These are phyloP conservation scores for Aethina tumida DNA, from an alignment of 1,140 invertebrate species.

Conservation along the genomic window DNA sequence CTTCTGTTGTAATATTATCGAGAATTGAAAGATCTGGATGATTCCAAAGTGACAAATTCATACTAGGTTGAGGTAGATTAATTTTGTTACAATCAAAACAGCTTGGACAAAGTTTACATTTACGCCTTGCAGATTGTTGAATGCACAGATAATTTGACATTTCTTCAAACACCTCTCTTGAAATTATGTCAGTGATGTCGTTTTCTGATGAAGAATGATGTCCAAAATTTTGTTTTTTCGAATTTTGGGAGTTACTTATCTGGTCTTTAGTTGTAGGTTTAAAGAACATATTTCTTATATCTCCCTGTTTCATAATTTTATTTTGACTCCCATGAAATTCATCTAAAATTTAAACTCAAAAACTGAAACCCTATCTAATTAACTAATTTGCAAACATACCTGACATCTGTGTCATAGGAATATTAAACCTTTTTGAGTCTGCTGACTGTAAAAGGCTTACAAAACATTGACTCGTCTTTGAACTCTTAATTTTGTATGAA, in stretches of 20 bases:
- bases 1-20: slow-evolving; percentile 13
- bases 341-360: slow-evolving; percentile 2
- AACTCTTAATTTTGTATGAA: slow-evolving; percentile 35
- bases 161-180: slow-evolving; percentile 13
- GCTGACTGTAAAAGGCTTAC: slow-evolving; percentile 36
- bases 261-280: slow-evolving; percentile 12
- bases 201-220: not conserved
- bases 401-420: slow-evolving; percentile 33
- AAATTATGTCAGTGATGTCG: not conserved
- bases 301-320: slow-evolving; percentile 24
- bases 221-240: slow-evolving; percentile 1
- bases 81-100: slow-evolving; percentile 16
- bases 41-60: slow-evolving; percentile 5
- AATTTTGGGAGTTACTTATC: slow-evolving; percentile 8
- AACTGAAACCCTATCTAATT: not conserved
- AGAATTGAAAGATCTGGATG: slow-evolving; percentile 12
- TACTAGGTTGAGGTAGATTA: not conserved
- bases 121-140: not conserved
- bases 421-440: slow-evolving; percentile 40
- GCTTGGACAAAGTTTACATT: slow-evolving; percentile 14
- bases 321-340: not conserved
- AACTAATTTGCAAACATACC: slow-evolving; percentile 21
- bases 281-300: slow-evolving; percentile 29
- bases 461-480: slow-evolving; percentile 36
- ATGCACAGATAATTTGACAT: slow-evolving; percentile 16